Evolutionary conservation across 2,888 invertebrate genomes (phyloP).

Genomic region (Drosophila cyrtoloma): DNA sequence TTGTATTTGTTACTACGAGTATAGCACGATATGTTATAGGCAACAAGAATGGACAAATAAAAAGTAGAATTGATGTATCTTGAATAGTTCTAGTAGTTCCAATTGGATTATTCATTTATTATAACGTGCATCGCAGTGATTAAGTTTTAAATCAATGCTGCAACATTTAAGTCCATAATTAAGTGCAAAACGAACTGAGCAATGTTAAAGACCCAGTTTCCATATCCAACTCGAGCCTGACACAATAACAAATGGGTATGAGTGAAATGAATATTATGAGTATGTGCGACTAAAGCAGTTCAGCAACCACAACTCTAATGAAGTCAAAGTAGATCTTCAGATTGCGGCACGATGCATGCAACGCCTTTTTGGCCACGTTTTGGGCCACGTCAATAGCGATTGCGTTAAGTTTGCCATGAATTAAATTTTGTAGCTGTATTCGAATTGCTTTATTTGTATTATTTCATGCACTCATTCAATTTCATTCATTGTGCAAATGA

Average conservation of each 20-base stretch:
- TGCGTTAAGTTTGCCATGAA: conserved; percentile 34
- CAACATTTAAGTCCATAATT: no score
- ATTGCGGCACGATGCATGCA: conserved; percentile 43
- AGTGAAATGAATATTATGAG: conserved; percentile 21
- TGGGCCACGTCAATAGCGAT: conserved; percentile 23
- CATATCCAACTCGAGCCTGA: background rate
- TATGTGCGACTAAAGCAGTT: conserved; percentile 5
- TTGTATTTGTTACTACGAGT: no score
- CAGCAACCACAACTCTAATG: conserved; percentile 3
- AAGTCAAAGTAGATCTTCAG: conserved; percentile 26
- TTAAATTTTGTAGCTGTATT: conserved; percentile 30
- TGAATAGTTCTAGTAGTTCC: background rate
- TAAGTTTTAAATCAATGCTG: no score
- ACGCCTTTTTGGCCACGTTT: conserved; percentile 31
- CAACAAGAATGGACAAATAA: no score
- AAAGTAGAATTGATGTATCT: no score
- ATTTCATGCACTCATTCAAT: conserved; percentile 60
- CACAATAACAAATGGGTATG: background rate
- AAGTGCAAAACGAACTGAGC: background rate
- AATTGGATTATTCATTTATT: no score
- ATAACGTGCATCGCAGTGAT: no score
- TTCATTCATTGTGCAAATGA: conserved; percentile 74
- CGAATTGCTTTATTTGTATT: conserved; percentile 35
- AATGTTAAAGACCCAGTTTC: conserved; percentile 11
- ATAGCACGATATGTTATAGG: no score